These are phyloP conservation scores for Leucania comma DNA, from an alignment of 2,888 invertebrate species.

Conservation along the genomic window DNA sequence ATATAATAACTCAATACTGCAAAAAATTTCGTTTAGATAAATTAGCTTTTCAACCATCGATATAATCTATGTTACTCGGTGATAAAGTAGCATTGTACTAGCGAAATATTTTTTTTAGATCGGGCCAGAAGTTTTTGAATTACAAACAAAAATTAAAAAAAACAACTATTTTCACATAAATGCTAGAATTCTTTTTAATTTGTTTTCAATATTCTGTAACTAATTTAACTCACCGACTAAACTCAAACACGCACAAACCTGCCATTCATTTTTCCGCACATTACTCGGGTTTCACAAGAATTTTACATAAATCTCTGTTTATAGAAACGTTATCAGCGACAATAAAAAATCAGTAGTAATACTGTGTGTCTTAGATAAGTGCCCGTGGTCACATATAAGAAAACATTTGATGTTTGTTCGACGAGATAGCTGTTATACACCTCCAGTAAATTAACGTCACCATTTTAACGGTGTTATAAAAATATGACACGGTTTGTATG, in stretches of 20 bases:
- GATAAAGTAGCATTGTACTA: no score
- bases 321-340: constrained; percentile 72
- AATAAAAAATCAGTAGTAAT: constrained; percentile 74
- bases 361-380: constrained; percentile 73
- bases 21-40: no score
- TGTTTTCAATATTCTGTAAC: no score
- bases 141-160: no score
- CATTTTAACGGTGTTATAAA: constrained; percentile 46
- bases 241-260: not conserved
- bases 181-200: no score
- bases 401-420: constrained; percentile 70
- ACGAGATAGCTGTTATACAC: constrained; percentile 58
- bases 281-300: constrained; percentile 28
- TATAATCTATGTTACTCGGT: no score
- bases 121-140: no score
- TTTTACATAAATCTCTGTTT: constrained; percentile 59
- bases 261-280: constrained; percentile 7
- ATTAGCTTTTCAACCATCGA: no score
- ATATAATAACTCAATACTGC: no score
- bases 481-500: constrained; percentile 40
- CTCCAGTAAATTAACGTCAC: constrained; percentile 44
- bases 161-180: no score
- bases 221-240: not conserved
- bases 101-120: no score
- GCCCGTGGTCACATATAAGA: constrained; percentile 55